Conservation (phyloP, 2,888 invertebrate genomes). For the Selenia dentaria region DNA sequence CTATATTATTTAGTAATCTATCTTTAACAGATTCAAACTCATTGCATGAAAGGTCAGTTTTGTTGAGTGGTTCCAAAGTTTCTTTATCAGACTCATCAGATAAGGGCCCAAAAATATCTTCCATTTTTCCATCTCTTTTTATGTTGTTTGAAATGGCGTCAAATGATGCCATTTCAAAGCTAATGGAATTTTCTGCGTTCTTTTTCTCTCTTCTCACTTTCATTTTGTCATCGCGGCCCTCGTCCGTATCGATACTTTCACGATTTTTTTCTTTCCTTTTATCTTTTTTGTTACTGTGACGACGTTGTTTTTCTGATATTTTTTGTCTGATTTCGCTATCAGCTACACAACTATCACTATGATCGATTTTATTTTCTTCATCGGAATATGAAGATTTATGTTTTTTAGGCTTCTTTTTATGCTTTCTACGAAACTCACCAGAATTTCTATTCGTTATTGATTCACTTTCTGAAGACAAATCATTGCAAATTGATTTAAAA, state of each 20-base stretch:
- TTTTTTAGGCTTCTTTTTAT: slow-evolving; percentile 93
- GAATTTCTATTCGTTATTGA: slow-evolving; percentile 63
- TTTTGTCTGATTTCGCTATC: slow-evolving; percentile 65
- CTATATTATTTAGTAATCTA: slow-evolving; percentile 36
- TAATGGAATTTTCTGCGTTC: slow-evolving; percentile 41
- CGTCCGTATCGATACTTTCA: slow-evolving; percentile 75
- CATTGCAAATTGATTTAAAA: slow-evolving; percentile 60
- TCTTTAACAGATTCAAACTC: slow-evolving; percentile 49
- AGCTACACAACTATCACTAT: slow-evolving; percentile 46
- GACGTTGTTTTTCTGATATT: slow-evolving; percentile 79
- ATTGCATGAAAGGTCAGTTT: slow-evolving; percentile 52
- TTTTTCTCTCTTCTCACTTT: slow-evolving; percentile 86
- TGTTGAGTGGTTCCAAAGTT: slow-evolving; percentile 41
- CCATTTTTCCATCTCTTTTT: slow-evolving; percentile 92
- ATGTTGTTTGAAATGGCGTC: slow-evolving; percentile 57
- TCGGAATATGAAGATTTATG: slow-evolving; percentile 88
- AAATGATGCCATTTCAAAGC: too few relatives aligned
- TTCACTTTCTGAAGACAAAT: slow-evolving; percentile 79
- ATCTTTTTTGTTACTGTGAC: slow-evolving; percentile 84
- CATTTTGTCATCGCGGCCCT: slow-evolving; percentile 79
- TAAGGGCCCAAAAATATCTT: slow-evolving; percentile 94
- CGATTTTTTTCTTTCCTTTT: slow-evolving; percentile 85
- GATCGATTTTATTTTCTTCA: slow-evolving; percentile 76
- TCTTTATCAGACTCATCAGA: slow-evolving; percentile 88
- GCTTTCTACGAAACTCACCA: slow-evolving; percentile 88